Base-by-base conservation (phyloP, 1,140 invertebrate genomes). In the Drosophila takahashii region DNA sequence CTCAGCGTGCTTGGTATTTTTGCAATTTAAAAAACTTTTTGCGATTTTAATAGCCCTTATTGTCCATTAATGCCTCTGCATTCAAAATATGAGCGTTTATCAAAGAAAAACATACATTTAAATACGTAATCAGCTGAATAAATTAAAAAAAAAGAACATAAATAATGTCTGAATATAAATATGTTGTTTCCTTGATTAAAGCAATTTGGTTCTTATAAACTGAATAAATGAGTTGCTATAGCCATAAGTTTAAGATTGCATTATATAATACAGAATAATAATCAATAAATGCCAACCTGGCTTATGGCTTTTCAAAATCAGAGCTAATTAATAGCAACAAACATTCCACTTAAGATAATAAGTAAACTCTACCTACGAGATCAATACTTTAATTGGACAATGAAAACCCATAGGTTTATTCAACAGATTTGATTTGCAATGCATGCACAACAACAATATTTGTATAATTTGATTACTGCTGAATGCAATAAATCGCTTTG, bases 401-500 rank as follows among this genome's bases (percentile, higher is more conserved):
- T 36, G 16, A 16, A 50, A 34, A 41, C 26, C 42, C 22, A 62
- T 34, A 22, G 42, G 16, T 50, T 66, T 62, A 61, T 48, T 62
- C 16, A 48, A 26, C 27, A 26, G 15, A 62, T 48, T 41, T 1
- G 0, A n/a, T 42, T 65, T 29, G 13, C 34, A 18, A n/a, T 11
- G 10, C 7, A 34, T 42, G 29, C 34, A 16, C 13, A 36, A 18
- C 60, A 36, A 59, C 29, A n/a, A 64, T 60, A 60, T 60, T 22
- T 36, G 11, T 10, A 37, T 51, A 65, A 52, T 44, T 44, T 66
- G 22, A 67, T 67, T 34, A 10, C 3, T 42, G 6, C 2, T 9
- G n/a, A 36, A 27, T 26, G 29, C 36, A 18, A 52, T 67, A 67
- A 65, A 65, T 67, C 45, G 61, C 1, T 52, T 29, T 3, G 22